Conservation (phyloP, 2,888 invertebrate species). For the Psylliodes chrysocephalus region DNA sequence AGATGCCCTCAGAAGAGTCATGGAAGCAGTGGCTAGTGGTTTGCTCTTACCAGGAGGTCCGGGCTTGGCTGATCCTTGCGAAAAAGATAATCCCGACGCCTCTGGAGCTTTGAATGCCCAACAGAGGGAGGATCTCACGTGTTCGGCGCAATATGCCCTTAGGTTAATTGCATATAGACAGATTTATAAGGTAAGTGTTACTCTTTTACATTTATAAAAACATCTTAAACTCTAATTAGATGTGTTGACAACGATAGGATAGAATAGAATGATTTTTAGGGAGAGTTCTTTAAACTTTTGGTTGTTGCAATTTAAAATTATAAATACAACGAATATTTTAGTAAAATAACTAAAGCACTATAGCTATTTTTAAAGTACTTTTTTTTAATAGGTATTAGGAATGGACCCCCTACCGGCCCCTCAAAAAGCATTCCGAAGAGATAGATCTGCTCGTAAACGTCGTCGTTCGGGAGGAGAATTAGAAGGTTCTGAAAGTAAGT, state of each 20-base stretch:
- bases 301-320: too few species aligned
- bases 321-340: too few species aligned
- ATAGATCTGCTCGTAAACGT: slow-evolving; percentile 84
- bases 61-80: slow-evolving; percentile 96
- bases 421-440: slow-evolving; percentile 77
- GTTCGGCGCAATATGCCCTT: slow-evolving; percentile 94
- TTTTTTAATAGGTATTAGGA: slow-evolving; percentile 74
- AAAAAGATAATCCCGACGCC: slow-evolving; percentile 92
- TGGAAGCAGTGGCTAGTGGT: slow-evolving; percentile 96
- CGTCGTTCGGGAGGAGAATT: slow-evolving; percentile 82
- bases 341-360: too few species aligned
- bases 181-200: slow-evolving; percentile 83
- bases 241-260: too few species aligned
- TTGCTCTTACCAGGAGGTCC: slow-evolving; percentile 90
- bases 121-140: slow-evolving; percentile 95
- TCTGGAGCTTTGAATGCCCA: slow-evolving; percentile 85
- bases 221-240: too few species aligned
- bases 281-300: too few species aligned
- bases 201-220: too few species aligned
- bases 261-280: too few species aligned
- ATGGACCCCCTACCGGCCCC: slow-evolving; percentile 86
- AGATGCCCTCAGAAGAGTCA: slow-evolving; percentile 92
- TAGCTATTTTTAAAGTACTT: not conserved
- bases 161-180: slow-evolving; percentile 96
- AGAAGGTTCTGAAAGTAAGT: slow-evolving; percentile 71